Conservation (phyloP, 1,140 invertebrate species). For the Diorhabda elongata region DNA sequence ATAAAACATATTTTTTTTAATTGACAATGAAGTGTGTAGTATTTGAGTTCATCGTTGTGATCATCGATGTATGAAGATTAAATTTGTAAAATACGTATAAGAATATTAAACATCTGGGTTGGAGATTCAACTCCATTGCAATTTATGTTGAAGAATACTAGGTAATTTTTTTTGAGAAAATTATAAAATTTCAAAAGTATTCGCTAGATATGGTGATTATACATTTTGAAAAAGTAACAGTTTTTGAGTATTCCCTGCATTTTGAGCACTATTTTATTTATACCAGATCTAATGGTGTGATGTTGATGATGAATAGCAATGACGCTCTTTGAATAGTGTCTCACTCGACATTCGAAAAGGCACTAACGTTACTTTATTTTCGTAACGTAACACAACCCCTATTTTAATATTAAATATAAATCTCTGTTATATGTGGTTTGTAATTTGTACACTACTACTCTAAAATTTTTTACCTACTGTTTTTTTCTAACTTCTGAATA, state of each 20-base stretch:
- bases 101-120: no score
- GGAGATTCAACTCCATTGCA: no score
- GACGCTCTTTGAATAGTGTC: conserved; percentile 37
- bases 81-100: no score
- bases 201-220: no score
- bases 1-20: no score
- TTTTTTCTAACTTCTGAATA: conserved; percentile 27
- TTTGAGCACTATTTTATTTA: conserved; percentile 19
- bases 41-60: no score
- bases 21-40: no score
- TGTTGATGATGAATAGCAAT: conserved; percentile 16
- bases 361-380: conserved; percentile 44
- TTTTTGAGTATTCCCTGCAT: conserved; percentile 11
- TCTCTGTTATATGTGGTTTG: conserved; percentile 46
- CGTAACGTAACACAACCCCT: conserved; percentile 48
- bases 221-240: neutral
- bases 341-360: conserved; percentile 49
- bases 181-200: no score
- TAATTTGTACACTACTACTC: conserved; percentile 43
- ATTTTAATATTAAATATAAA: conserved; percentile 47
- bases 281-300: conserved; percentile 17
- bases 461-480: conserved; percentile 37
- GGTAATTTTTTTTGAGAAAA: no score
- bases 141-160: no score
- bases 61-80: no score